Evolutionary conservation across 1,140 invertebrate species (phyloP).

Genomic region (Rhopalosiphum maidis): DNA sequence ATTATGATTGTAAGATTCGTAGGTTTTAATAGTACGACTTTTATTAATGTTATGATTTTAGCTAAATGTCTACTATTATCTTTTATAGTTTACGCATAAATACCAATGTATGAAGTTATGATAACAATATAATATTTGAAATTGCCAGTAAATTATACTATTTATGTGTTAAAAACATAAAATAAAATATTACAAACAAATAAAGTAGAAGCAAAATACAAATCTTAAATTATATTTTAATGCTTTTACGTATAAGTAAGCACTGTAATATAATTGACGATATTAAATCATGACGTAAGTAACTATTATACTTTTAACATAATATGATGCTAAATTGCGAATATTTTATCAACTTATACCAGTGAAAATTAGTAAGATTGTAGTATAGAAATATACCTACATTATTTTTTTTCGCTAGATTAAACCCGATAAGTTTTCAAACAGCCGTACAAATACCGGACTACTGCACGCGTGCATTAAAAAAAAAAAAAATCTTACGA

Average conservation of each 20-base stretch:
- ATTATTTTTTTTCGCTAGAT: background rate
- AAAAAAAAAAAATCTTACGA: background rate
- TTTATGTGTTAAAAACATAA: background rate
- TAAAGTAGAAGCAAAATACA: too few species aligned
- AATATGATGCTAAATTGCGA: background rate
- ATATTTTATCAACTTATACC: background rate
- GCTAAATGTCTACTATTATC: background rate
- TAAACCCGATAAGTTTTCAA: conserved; percentile 4
- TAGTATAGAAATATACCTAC: background rate
- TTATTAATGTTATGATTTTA: background rate
- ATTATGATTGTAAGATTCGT: background rate
- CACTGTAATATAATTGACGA: background rate
- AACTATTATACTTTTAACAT: background rate
- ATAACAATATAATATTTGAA: background rate
- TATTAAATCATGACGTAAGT: background rate
- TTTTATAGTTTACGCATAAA: background rate
- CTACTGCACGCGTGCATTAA: conserved; percentile 1
- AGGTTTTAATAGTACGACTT: background rate
- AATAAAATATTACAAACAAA: background rate
- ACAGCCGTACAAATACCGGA: background rate
- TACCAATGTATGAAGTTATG: background rate
- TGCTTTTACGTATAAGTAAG: background rate
- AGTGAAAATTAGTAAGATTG: background rate
- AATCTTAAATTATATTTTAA: background rate
- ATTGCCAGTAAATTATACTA: background rate